Percentiles rank a stretch among this genome's conserved stretches.
Conservation (phyloP, 2,888 invertebrate genomes). For the Amblyteles armatorius region DNA sequence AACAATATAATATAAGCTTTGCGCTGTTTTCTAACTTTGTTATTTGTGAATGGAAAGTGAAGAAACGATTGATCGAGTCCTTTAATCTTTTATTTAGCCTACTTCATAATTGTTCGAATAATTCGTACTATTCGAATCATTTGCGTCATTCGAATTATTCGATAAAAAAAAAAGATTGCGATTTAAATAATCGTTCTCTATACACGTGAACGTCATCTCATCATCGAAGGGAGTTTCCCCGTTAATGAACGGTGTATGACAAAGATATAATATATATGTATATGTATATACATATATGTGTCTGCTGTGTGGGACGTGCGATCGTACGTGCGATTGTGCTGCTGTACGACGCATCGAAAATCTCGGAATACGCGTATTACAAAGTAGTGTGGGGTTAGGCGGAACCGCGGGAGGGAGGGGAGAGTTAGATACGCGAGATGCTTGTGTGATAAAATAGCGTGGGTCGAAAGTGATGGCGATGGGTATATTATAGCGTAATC, state of each 20-base stretch:
- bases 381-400: conserved; percentile 36
- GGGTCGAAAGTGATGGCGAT: conserved; percentile 79
- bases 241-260: conserved; percentile 22
- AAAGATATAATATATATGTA: not conserved
- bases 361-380: conserved; percentile 41
- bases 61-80: no score
- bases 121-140: no score
- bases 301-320: conserved; percentile 20
- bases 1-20: conserved; percentile 38
- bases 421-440: conserved; percentile 43
- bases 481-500: conserved; percentile 77
- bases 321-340: conserved; percentile 31
- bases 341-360: conserved; percentile 37
- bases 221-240: conserved; percentile 41
- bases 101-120: not conserved
- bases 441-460: conserved; percentile 77
- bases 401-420: not conserved
- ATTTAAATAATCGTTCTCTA: not conserved
- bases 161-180: not conserved
- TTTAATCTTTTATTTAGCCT: not conserved
- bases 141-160: not conserved
- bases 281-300: not conserved
- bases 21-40: not conserved
- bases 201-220: not conserved
- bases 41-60: no score